Percentiles rank a stretch among this genome's conserved stretches.
Evolutionary conservation across 2,888 invertebrate species (phyloP).

Genomic region (Xestia ashworthii): DNA sequence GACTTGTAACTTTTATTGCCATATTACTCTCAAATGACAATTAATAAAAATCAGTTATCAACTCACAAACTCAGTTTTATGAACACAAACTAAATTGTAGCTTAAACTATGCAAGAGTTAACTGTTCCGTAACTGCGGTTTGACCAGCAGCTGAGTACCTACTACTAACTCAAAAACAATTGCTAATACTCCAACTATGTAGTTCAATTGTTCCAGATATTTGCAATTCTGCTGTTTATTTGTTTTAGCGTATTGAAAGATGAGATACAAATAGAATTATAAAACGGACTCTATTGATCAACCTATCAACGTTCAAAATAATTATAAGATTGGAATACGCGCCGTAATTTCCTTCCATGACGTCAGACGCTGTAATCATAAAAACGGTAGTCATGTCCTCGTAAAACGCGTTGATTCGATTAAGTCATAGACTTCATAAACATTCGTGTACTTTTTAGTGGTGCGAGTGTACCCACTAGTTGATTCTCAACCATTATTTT

Average conservation of each 20-base stretch:
- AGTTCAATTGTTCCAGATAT: slow-evolving; percentile 21
- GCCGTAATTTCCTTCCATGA: slow-evolving; percentile 55
- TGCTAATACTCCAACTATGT: slow-evolving; percentile 20
- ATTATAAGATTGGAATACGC: slow-evolving; percentile 53
- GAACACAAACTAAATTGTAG: slow-evolving; percentile 24
- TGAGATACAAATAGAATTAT: slow-evolving; percentile 48
- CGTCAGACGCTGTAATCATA: slow-evolving; percentile 52
- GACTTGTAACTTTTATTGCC: neutral
- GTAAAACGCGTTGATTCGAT: slow-evolving; percentile 44
- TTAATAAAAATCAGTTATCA: slow-evolving; percentile 5
- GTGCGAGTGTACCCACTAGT: slow-evolving; percentile 4
- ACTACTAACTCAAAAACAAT: slow-evolving; percentile 32
- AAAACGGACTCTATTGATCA: slow-evolving; percentile 42
- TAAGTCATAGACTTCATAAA: slow-evolving; percentile 46
- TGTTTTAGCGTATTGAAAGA: slow-evolving; percentile 33
- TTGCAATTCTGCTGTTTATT: slow-evolving; percentile 34
- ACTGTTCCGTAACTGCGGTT: slow-evolving; percentile 25
- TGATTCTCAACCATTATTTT: neutral
- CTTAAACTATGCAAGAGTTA: slow-evolving; percentile 24
- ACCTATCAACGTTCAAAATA: slow-evolving; percentile 50
- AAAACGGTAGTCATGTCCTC: slow-evolving; percentile 45
- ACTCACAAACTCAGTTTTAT: slow-evolving; percentile 18
- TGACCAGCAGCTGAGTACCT: slow-evolving; percentile 12
- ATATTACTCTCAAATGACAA: neutral
- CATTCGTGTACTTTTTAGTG: slow-evolving; percentile 36